Evolutionary conservation across 2,888 invertebrate genomes (phyloP).

Genomic region (Trachelus iudaicus): DNA sequence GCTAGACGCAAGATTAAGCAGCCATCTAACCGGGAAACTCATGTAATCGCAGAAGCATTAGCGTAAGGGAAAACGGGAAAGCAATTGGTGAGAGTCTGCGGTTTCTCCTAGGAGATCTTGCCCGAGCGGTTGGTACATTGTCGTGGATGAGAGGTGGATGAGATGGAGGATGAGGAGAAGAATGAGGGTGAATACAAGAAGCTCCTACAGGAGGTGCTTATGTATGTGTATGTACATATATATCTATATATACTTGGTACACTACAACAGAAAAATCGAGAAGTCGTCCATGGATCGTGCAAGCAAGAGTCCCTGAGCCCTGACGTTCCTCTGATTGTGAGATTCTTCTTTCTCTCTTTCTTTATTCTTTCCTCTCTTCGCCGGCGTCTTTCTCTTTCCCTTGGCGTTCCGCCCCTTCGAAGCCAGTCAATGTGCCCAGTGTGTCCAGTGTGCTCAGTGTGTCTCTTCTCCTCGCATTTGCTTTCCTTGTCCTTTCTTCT

Average conservation of each 20-base stretch:
- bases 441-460: conserved; percentile 11
- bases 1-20: too few relatives aligned
- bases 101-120: conserved; percentile 8
- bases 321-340: too few relatives aligned
- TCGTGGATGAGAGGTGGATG: background rate
- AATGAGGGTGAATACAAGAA: too few relatives aligned
- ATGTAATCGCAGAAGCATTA: conserved; percentile 1
- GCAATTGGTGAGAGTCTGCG: conserved; percentile 30
- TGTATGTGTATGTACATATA: too few relatives aligned
- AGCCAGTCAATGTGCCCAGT: too few relatives aligned
- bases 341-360: conserved; percentile 1
- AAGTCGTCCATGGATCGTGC: too few relatives aligned
- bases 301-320: too few relatives aligned
- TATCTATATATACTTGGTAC: too few relatives aligned
- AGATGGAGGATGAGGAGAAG: conserved; percentile 9
- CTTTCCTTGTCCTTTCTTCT: background rate
- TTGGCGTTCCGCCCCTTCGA: background rate
- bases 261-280: background rate
- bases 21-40: background rate
- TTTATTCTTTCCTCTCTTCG: background rate
- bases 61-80: conserved; percentile 19
- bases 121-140: too few relatives aligned
- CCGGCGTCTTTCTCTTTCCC: background rate
- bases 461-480: conserved; percentile 19
- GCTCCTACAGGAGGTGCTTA: too few relatives aligned